Percentiles rank a stretch among this genome's conserved stretches.
These are phyloP conservation scores for Rhinichthys klamathensis DNA, from an alignment of 2,113 vertebrate genomes.

Conservation along the genomic window DNA sequence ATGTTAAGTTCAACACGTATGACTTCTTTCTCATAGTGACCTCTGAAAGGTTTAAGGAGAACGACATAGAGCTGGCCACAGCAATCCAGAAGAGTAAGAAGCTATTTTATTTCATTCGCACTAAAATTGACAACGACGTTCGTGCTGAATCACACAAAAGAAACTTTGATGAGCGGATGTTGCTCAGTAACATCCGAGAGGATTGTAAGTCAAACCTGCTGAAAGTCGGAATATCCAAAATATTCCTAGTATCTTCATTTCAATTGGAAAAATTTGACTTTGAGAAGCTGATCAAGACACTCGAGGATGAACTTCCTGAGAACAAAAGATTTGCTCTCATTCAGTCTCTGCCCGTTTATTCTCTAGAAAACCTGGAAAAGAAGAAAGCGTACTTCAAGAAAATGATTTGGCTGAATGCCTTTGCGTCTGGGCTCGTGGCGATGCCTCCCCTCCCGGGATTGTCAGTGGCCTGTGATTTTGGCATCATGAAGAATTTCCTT, in stretches of 20 bases:
- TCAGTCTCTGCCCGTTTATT: constrained; percentile 43
- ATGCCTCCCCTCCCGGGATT: not conserved
- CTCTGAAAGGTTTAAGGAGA: constrained; percentile 55
- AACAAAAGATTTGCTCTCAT: constrained; percentile 54
- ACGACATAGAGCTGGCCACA: constrained; percentile 52
- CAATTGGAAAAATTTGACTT: constrained; percentile 55
- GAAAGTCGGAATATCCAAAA: constrained; percentile 11
- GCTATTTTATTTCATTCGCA: constrained; percentile 64
- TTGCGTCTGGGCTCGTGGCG: not conserved
- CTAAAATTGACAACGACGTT: constrained; percentile 64
- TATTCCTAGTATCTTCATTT: constrained; percentile 58
- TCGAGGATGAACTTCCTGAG: constrained; percentile 47
- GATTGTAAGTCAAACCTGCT: constrained; percentile 51
- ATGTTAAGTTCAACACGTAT: constrained; percentile 50
- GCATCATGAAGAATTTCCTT: constrained; percentile 14
- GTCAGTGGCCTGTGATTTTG: not conserved
- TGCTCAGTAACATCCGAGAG: constrained; percentile 34
- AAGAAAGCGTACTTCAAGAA: constrained; percentile 39
- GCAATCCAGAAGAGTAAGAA: constrained; percentile 50
- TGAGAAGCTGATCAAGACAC: constrained; percentile 42
- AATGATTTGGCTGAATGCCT: constrained; percentile 12
- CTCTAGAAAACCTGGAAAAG: not conserved
- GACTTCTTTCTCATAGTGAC: constrained; percentile 64
- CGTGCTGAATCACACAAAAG: not conserved
- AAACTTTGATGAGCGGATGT: not conserved